These are phyloP conservation scores for Brachynemurus nebulosus DNA, from an alignment of 2,888 invertebrate genomes.

Conservation along the genomic window DNA sequence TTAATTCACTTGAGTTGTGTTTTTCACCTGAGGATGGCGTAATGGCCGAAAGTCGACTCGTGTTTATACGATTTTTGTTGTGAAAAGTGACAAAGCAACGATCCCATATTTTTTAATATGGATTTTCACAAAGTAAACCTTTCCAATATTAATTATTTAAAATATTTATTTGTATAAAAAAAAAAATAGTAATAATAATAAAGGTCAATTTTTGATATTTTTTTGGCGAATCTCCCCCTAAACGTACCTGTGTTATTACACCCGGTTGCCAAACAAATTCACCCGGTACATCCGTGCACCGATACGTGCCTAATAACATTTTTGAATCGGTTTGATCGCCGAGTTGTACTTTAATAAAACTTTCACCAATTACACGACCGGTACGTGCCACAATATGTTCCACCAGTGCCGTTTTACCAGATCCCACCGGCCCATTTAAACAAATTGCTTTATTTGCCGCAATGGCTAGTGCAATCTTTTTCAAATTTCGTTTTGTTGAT, in stretches of 20 bases:
- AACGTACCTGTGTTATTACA: slow-evolving; percentile 63
- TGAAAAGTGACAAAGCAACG: too few species aligned
- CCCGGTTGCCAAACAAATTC: slow-evolving; percentile 96
- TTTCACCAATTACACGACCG: slow-evolving; percentile 39
- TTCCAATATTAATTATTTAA: too few species aligned
- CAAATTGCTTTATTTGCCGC: slow-evolving; percentile 62
- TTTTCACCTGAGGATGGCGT: not conserved
- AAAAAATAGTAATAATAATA: too few species aligned
- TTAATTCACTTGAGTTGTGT: not conserved
- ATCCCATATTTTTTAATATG: too few species aligned
- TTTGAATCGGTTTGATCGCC: slow-evolving; percentile 96
- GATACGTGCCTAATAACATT: slow-evolving; percentile 82
- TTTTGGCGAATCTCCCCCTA: too few species aligned
- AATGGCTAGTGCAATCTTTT: slow-evolving; percentile 65
- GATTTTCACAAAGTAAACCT: too few species aligned
- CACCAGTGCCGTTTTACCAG: slow-evolving; percentile 85
- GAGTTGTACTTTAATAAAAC: slow-evolving; percentile 76
- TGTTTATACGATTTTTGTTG: too few species aligned
- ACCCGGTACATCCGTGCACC: slow-evolving; percentile 93
- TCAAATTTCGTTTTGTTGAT: slow-evolving; percentile 59
- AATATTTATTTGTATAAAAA: too few species aligned
- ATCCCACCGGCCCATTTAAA: slow-evolving; percentile 80
- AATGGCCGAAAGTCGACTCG: too few species aligned
- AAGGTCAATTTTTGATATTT: too few species aligned
- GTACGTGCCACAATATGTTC: slow-evolving; percentile 74